Evolutionary conservation across 1,140 invertebrate genomes (phyloP).

Genomic region (Agraylea sexmaculata): DNA sequence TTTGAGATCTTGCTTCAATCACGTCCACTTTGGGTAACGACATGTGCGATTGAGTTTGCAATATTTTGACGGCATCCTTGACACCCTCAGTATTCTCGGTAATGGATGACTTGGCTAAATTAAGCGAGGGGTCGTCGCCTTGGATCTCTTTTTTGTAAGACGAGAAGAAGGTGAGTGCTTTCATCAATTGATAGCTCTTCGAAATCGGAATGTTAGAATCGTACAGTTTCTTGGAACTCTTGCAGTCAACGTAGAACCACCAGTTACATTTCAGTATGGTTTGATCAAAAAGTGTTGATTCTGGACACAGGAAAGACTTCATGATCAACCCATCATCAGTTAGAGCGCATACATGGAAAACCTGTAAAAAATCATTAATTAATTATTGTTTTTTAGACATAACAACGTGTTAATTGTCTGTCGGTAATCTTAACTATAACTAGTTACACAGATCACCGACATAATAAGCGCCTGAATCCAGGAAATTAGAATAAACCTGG

Average conservation of each 20-base stretch:
- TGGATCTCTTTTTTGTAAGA: constrained; percentile 57
- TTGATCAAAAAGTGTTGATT: constrained; percentile 79
- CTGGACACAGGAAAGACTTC: constrained; percentile 80
- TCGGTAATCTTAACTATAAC: no score
- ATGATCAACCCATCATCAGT: constrained; percentile 78
- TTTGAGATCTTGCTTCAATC: constrained; percentile 15
- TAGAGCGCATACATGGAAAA: constrained; percentile 81
- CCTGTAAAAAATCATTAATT: constrained; percentile 41
- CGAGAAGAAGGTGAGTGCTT: constrained; percentile 75
- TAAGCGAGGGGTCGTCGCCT: constrained; percentile 22
- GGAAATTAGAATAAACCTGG: no score
- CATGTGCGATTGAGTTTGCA: constrained; percentile 32
- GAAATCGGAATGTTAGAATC: constrained; percentile 82
- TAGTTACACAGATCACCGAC: no score
- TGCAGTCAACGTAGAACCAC: constrained; percentile 87
- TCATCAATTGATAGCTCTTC: constrained; percentile 84
- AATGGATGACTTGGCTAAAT: constrained; percentile 26
- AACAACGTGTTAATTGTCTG: no score
- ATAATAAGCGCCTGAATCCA: no score
- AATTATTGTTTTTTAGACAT: no score
- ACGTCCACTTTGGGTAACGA: constrained; percentile 17
- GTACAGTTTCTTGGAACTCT: constrained; percentile 62
- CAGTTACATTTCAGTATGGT: constrained; percentile 83
- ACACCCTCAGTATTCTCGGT: constrained; percentile 35
- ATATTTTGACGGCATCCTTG: constrained; percentile 36